Base-by-base conservation (phyloP, 30 jellyfish, hydroid and myxozoan genomes). In the Cassiopea andromeda region DNA sequence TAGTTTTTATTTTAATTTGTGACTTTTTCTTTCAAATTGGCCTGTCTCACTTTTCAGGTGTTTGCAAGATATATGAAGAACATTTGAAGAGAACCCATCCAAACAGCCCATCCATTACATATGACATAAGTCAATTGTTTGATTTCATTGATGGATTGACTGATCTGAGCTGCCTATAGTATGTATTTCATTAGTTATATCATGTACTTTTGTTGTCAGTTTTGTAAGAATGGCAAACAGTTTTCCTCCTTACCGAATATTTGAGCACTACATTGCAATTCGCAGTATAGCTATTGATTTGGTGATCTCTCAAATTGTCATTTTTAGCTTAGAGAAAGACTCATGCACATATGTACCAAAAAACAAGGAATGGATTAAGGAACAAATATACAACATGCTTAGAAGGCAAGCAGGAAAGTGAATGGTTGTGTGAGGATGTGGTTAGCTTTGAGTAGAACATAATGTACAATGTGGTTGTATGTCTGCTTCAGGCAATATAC, bases 71-170 rank as follows among this genome's bases (percentile, higher is more conserved):
- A 69, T 95, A 54, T 61, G 99, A 95, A 71, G 99, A 95, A 80
- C 99, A 95, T 72, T 84, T 95, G 89, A 95, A 95, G 76, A 50
- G 99, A 59, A 95, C 98, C 1, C 93, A 95, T 60, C 99, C 99
- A 38, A 76, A 91, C 96, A 95, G 99, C 69, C 97, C 99, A 1
- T 95, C 99, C n/a, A 95, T 95, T 2, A 95, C 99, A 14, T 95
- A 95, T 85, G 99, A 95, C 88, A 95, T 95, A 54, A 95, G 99
- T 69, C 99, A 95, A 78, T 82, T 95, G 48, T 95, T 95, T 83
- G 97, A 91, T 75, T 95, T 95, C 90, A 89, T 95, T 69, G 99
- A 95, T 81, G 85, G 89, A n/a, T 84, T 95, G 49, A 87, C 99
- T 9, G 99, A 95, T 73, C 89, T 95, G 43, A 91, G 98, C 66